Conservation (phyloP, 2,888 invertebrate species). For the Masnerella sp. region DNA sequence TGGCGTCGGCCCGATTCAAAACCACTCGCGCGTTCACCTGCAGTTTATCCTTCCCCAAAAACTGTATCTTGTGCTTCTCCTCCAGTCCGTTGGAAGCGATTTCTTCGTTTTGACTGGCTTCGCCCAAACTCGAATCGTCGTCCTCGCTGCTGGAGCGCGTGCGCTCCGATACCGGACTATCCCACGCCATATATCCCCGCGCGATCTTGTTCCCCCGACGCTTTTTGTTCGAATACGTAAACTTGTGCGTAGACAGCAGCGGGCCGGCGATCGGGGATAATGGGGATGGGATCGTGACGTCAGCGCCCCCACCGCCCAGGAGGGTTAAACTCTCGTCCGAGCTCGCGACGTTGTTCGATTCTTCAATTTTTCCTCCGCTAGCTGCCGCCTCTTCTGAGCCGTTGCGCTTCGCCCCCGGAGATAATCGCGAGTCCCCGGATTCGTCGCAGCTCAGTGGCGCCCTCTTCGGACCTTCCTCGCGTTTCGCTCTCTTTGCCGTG, state of each 20-base stretch:
- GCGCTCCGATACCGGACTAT: conserved; percentile 73
- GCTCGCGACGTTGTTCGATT: conserved; percentile 69
- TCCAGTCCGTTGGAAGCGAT: conserved; percentile 68
- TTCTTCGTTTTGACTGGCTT: conserved; percentile 71
- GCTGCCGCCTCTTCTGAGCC: conserved; percentile 74
- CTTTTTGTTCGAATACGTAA: conserved; percentile 75
- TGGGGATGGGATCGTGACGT: conserved; percentile 73
- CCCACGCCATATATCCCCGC: conserved; percentile 71
- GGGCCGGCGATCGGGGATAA: conserved; percentile 74
- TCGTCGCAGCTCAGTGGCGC: conserved; percentile 26
- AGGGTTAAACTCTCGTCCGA: conserved; percentile 74
- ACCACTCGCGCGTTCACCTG: conserved; percentile 71
- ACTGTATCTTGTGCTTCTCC: conserved; percentile 63
- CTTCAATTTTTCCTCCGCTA: no score
- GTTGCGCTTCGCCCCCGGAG: conserved; percentile 65
- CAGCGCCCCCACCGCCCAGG: conserved; percentile 69
- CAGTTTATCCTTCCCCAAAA: conserved; percentile 70
- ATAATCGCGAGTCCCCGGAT: conserved; percentile 66
- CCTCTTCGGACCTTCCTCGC: conserved; percentile 63
- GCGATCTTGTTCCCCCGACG: conserved; percentile 70
- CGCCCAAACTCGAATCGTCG: conserved; percentile 70
- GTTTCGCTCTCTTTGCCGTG: conserved; percentile 58
- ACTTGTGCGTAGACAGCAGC: conserved; percentile 72
- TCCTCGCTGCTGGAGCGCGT: conserved; percentile 72
- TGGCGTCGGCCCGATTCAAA: conserved; percentile 70